These are phyloP conservation scores for Stenchaetothrips biformis DNA, from an alignment of 2,888 invertebrate genomes.

Conservation along the genomic window DNA sequence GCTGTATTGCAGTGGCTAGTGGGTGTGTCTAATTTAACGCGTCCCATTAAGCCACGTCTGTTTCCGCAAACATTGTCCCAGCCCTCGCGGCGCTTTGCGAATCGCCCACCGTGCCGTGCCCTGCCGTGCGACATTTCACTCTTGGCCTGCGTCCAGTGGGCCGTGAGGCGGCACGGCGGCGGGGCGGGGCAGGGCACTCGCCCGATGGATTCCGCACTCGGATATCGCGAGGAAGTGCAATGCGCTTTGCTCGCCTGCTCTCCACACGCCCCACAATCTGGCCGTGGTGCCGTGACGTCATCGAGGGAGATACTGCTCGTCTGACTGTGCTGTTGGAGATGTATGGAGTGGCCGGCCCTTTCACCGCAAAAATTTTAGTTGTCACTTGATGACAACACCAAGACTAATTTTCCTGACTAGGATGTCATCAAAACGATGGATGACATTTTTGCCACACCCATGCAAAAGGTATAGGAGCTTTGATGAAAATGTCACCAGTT, in stretches of 20 bases:
- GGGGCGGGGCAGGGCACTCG: background rate
- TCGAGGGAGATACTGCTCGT: too few species aligned
- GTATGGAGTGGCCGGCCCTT: too few species aligned
- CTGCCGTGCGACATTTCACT: background rate
- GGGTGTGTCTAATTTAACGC: too few species aligned
- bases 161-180: background rate
- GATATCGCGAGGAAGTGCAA: background rate
- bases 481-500: too few species aligned
- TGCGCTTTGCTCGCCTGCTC: background rate
- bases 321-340: too few species aligned
- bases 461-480: too few species aligned
- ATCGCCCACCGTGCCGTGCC: background rate
- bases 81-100: background rate
- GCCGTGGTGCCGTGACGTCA: background rate
- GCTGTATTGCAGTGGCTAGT: too few species aligned
- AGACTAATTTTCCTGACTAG: too few species aligned
- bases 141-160: background rate
- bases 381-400: too few species aligned
- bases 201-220: background rate
- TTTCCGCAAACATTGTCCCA: background rate
- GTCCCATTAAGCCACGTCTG: background rate
- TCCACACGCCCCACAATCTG: background rate
- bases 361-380: too few species aligned
- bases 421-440: too few species aligned
- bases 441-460: too few species aligned